These are phyloP conservation scores for Epinotia brunnichana DNA, from an alignment of 2,888 invertebrate genomes.

Conservation along the genomic window DNA sequence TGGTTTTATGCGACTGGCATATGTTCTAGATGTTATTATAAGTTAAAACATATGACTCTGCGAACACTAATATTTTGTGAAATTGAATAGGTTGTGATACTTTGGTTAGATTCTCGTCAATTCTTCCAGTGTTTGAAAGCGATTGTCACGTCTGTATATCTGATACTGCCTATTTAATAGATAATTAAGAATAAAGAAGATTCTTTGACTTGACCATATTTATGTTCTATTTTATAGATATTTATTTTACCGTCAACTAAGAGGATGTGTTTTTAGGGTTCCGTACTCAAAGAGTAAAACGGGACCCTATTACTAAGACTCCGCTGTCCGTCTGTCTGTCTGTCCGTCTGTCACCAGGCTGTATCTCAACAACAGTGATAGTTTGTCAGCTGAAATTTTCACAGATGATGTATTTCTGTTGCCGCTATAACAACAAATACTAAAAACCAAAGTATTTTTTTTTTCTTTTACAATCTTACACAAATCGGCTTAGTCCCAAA, in stretches of 20 bases:
- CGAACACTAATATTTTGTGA: constrained; percentile 12
- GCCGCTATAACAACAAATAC: too few species aligned
- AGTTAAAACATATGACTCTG: not conserved
- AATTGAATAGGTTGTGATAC: constrained; percentile 20
- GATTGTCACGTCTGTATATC: not conserved
- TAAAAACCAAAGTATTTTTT: too few species aligned
- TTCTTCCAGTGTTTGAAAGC: constrained; percentile 6
- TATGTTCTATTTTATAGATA: not conserved
- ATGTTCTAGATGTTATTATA: constrained; percentile 7
- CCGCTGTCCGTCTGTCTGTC: too few species aligned
- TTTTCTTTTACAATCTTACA: too few species aligned
- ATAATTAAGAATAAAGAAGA: constrained; percentile 30
- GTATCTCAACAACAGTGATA: too few species aligned
- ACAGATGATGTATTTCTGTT: too few species aligned
- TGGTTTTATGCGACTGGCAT: not conserved
- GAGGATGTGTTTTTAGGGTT: too few species aligned
- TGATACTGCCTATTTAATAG: constrained; percentile 5
- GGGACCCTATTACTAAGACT: too few species aligned
- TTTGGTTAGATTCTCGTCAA: constrained; percentile 17
- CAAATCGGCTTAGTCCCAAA: too few species aligned
- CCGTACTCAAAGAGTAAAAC: too few species aligned
- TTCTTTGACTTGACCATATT: not conserved
- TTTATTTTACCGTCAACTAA: not conserved
- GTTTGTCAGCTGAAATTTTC: too few species aligned
- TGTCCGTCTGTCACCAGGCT: too few species aligned